phyloP scores from a whole-genome alignment of 1,140 invertebrate genomes.

The Hylaeus volcanicus region DNA sequence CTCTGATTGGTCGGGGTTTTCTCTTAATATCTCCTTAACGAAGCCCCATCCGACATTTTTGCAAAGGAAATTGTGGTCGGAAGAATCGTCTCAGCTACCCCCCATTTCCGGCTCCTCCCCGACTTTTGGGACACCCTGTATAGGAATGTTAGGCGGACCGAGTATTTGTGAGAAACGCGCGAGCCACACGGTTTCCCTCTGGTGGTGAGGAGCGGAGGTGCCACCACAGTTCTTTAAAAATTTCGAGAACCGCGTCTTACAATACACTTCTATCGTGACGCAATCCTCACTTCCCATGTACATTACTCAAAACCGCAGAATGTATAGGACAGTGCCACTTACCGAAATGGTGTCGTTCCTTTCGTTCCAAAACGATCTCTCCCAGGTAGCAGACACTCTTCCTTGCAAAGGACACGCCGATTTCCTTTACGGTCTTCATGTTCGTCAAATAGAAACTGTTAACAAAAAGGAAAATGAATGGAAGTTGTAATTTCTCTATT shows the following conservation, averaged over 20 bases:
- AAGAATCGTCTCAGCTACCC: too few relatives aligned
- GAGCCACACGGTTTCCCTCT: too few relatives aligned
- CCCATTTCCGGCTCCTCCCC: too few relatives aligned
- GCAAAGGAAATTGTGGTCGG: too few relatives aligned
- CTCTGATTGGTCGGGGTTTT: too few relatives aligned
- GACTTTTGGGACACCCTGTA: too few relatives aligned
- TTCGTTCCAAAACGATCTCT: constrained; percentile 69
- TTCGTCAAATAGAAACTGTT: constrained; percentile 69
- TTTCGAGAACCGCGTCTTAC: constrained; percentile 33
- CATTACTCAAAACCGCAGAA: constrained; percentile 34
- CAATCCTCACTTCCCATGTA: constrained; percentile 41
- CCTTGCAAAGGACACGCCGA: constrained; percentile 68
- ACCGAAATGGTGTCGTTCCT: constrained; percentile 38
- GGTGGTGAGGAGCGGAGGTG: too few relatives aligned
- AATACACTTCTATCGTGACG: constrained; percentile 51
- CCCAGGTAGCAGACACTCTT: constrained; percentile 70
- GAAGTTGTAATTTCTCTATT: background rate
- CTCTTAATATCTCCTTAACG: too few relatives aligned
- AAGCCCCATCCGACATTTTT: too few relatives aligned
- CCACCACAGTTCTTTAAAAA: background rate
- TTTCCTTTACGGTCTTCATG: constrained; percentile 70
- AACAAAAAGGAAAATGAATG: constrained; percentile 1
- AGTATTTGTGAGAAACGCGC: too few relatives aligned
- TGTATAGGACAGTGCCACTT: constrained; percentile 50
- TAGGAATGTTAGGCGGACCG: too few relatives aligned